Conservation (phyloP, 2,113 vertebrate species). For the Entomyzon cyanotis region DNA sequence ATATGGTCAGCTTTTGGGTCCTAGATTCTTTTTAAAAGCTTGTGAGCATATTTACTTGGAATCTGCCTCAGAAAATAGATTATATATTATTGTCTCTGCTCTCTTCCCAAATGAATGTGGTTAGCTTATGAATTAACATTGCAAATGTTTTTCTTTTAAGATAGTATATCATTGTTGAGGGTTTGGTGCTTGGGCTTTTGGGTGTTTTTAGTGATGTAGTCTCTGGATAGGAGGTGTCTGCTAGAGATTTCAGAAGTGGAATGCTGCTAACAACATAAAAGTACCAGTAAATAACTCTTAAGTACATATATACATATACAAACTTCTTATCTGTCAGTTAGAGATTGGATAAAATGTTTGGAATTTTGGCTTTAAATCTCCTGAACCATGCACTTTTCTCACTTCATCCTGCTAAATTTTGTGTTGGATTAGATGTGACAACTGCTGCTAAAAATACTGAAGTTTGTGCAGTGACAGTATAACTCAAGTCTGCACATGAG, state of each 20-base stretch:
- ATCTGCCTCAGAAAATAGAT: not conserved
- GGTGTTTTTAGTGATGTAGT: not conserved
- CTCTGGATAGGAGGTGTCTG: not conserved
- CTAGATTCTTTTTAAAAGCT: not conserved
- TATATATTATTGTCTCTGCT: not conserved
- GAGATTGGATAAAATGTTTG: conserved; percentile 27
- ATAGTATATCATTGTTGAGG: not conserved
- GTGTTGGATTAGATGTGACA: conserved; percentile 67
- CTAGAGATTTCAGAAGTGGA: conserved; percentile 2
- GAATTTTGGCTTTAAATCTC: conserved; percentile 54
- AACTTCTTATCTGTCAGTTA: conserved; percentile 20
- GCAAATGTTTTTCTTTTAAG: not conserved
- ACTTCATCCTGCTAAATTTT: conserved; percentile 50
- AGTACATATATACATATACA: not conserved
- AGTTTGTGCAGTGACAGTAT: conserved; percentile 21
- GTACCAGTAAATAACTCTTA: conserved; percentile 8
- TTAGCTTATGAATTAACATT: not conserved
- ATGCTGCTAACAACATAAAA: not conserved
- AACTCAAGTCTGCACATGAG: not conserved
- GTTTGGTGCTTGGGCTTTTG: not conserved
- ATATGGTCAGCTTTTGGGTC: not conserved
- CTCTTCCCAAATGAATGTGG: not conserved
- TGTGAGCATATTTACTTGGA: not conserved
- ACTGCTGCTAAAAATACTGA: conserved; percentile 61
- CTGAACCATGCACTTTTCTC: conserved; percentile 57